These are phyloP conservation scores for Xenopus borealis DNA, from an alignment of 2,113 vertebrate species.

Conservation along the genomic window DNA sequence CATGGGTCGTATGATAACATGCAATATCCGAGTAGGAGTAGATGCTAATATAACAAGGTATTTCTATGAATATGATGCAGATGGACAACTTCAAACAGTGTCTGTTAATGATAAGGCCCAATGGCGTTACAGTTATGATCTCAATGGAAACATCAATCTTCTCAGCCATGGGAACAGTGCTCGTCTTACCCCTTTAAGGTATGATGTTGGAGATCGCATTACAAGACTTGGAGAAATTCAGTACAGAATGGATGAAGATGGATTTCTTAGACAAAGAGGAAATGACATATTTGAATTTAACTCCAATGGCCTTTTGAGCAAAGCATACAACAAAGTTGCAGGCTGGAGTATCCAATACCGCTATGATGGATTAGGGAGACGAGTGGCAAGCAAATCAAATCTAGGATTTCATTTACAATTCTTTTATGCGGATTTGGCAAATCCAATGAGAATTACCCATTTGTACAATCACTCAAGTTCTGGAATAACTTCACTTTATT, in stretches of 20 bases:
- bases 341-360: slow-evolving; percentile 83
- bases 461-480: slow-evolving; percentile 92
- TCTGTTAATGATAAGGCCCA: slow-evolving; percentile 92
- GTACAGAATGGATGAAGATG: slow-evolving; percentile 92
- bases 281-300: slow-evolving; percentile 90
- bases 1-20: slow-evolving; percentile 86
- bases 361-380: slow-evolving; percentile 91
- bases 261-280: slow-evolving; percentile 89
- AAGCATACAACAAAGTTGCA: slow-evolving; percentile 77
- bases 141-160: slow-evolving; percentile 96
- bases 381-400: slow-evolving; percentile 85
- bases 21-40: slow-evolving; percentile 90
- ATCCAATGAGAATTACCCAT: slow-evolving; percentile 92
- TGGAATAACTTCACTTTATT: slow-evolving; percentile 96
- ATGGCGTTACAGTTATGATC: slow-evolving; percentile 97
- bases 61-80: slow-evolving; percentile 92
- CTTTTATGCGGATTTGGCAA: slow-evolving; percentile 92
- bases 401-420: slow-evolving; percentile 88
- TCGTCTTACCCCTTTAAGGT: slow-evolving; percentile 87
- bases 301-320: slow-evolving; percentile 87
- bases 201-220: slow-evolving; percentile 93
- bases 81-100: slow-evolving; percentile 93
- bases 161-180: slow-evolving; percentile 93
- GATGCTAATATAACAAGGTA: slow-evolving; percentile 94
- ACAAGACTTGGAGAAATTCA: slow-evolving; percentile 93